Percentiles rank a stretch among this genome's conserved stretches.
Conservation (phyloP, 2,113 vertebrate genomes). For the Gavialis gangeticus region DNA sequence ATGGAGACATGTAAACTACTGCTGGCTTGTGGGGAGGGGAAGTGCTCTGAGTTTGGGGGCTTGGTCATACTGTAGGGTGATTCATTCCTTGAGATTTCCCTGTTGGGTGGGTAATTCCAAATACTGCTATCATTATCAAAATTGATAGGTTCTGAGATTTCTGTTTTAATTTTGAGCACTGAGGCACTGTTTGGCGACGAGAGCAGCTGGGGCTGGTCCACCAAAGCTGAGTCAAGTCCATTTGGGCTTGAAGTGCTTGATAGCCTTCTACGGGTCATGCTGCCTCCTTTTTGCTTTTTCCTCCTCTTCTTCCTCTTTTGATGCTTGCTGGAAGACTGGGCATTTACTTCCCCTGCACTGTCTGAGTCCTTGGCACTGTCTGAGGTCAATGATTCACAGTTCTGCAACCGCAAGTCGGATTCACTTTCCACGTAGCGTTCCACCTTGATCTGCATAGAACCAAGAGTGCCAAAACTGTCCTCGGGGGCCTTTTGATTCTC, state of each 20-base stretch:
- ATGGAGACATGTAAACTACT: slow-evolving; percentile 92
- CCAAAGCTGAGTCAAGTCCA: slow-evolving; percentile 86
- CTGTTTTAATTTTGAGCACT: slow-evolving; percentile 98
- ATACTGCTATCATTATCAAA: slow-evolving; percentile 99
- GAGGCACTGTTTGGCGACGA: slow-evolving; percentile 90
- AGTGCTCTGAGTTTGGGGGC: slow-evolving; percentile 89
- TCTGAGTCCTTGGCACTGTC: slow-evolving; percentile 89
- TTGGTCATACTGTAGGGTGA: slow-evolving; percentile 99
- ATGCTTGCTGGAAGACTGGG: slow-evolving; percentile 85
- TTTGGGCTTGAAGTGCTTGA: slow-evolving; percentile 89
- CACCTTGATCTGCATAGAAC: slow-evolving; percentile 97
- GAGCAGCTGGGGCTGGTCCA: slow-evolving; percentile 89
- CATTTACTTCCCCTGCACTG: slow-evolving; percentile 80
- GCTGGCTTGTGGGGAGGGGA: slow-evolving; percentile 90
- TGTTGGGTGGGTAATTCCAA: slow-evolving; percentile 99
- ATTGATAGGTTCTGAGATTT: slow-evolving; percentile 98
- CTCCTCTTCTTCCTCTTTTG: slow-evolving; percentile 94
- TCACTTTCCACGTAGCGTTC: slow-evolving; percentile 95
- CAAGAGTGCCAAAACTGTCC: slow-evolving; percentile 85
- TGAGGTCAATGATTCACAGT: slow-evolving; percentile 87
- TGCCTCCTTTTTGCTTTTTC: slow-evolving; percentile 94
- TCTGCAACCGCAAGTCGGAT: slow-evolving; percentile 85
- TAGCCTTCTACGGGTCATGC: slow-evolving; percentile 87
- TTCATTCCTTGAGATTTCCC: slow-evolving; percentile 98
- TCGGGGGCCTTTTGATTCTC: slow-evolving; percentile 88